Percentiles rank a stretch among this genome's conserved stretches.
phyloP scores from a whole-genome alignment of 2,888 invertebrate species.

The Cremastinae sp. region DNA sequence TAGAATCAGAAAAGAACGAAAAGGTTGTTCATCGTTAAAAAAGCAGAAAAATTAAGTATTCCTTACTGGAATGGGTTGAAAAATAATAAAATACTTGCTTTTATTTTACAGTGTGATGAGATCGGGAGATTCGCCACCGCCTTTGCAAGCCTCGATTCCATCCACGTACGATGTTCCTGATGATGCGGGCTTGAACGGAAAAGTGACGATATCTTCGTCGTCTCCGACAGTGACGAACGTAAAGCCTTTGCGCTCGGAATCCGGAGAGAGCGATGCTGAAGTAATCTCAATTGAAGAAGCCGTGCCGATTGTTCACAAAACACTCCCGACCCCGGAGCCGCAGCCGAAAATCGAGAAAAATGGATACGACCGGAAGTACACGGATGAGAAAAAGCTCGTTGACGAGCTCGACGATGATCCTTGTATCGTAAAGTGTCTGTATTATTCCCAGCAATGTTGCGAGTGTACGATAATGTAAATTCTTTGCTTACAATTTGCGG shows the following conservation, averaged over 20 bases:
- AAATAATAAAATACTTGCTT: neutral
- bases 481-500: neutral
- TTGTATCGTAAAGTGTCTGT: slow-evolving; percentile 84
- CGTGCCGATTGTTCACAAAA: slow-evolving; percentile 68
- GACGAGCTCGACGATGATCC: slow-evolving; percentile 82
- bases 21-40: neutral
- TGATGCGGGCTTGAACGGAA: slow-evolving; percentile 70
- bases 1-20: no score
- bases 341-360: slow-evolving; percentile 73
- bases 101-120: slow-evolving; percentile 74
- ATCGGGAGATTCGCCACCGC: slow-evolving; percentile 72
- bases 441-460: slow-evolving; percentile 85
- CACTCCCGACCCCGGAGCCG: slow-evolving; percentile 71
- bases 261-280: slow-evolving; percentile 62
- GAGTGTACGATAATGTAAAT: slow-evolving; percentile 81
- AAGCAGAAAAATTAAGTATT: neutral
- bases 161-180: slow-evolving; percentile 73
- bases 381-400: slow-evolving; percentile 68
- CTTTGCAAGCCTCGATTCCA: slow-evolving; percentile 69
- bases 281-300: slow-evolving; percentile 70
- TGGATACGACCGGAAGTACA: slow-evolving; percentile 67
- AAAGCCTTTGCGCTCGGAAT: slow-evolving; percentile 57
- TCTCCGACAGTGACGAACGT: slow-evolving; percentile 59
- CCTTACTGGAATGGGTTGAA: no score
- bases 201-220: slow-evolving; percentile 57